Conservation (phyloP, 2,797 vertebrate genomes). For the Macrochelys suwanniensis region DNA sequence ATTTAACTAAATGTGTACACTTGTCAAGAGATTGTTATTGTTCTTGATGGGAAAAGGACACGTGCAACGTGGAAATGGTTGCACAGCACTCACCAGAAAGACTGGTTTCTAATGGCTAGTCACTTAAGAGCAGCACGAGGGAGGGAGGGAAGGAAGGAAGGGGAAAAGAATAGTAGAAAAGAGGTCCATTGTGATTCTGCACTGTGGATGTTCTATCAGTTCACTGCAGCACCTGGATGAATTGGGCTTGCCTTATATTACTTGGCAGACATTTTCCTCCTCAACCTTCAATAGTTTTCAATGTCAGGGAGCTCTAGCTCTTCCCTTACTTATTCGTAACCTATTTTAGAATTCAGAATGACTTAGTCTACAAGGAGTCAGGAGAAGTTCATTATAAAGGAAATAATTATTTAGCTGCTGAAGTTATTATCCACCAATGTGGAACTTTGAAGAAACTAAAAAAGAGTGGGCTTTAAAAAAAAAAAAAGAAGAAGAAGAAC, state of each 20-base stretch:
- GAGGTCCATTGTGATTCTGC: not conserved
- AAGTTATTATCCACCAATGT: not conserved
- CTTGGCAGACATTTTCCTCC: not conserved
- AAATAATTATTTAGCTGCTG: not conserved
- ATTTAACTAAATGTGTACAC: conserved; percentile 43
- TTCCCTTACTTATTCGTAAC: not conserved
- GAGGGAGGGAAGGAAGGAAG: not conserved
- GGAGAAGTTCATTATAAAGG: not conserved
- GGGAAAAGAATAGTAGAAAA: not conserved
- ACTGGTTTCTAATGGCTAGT: conserved; percentile 2
- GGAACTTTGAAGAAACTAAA: not conserved
- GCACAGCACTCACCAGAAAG: conserved; percentile 8
- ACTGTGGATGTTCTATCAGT: not conserved
- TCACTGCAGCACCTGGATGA: not conserved
- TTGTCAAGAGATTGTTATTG: conserved; percentile 29
- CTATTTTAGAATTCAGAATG: not conserved
- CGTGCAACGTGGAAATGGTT: not conserved
- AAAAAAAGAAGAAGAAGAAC: not conserved
- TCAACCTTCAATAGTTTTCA: not conserved
- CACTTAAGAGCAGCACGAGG: not conserved
- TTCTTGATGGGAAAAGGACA: not conserved
- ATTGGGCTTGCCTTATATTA: not conserved
- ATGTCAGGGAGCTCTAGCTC: not conserved
- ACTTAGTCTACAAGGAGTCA: not conserved
- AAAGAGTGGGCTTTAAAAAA: not conserved